These are phyloP conservation scores for Spodoptera litura DNA, from an alignment of 1,140 invertebrate species.

Conservation along the genomic window DNA sequence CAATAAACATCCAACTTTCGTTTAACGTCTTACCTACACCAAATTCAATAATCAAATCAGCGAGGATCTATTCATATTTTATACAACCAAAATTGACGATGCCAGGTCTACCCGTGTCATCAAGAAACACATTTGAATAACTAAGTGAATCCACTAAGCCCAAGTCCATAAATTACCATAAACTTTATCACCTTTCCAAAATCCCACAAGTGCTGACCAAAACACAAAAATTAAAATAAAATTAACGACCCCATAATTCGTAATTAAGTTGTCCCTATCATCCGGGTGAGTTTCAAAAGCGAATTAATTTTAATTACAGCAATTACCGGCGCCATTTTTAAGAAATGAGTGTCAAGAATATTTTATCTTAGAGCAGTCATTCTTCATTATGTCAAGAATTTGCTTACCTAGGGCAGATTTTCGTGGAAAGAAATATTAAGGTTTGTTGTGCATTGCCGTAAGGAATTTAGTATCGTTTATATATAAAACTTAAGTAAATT, in stretches of 20 bases:
- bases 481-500: background rate
- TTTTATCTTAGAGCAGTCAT: background rate
- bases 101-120: too few relatives aligned
- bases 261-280: conserved; percentile 26
- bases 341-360: conserved; percentile 7
- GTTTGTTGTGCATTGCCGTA: background rate
- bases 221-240: background rate
- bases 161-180: background rate
- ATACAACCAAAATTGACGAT: background rate
- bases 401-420: background rate
- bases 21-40: too few relatives aligned
- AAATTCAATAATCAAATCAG: background rate
- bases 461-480: background rate
- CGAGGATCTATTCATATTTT: background rate
- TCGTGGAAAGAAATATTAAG: background rate
- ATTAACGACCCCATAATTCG: conserved; percentile 9
- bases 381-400: background rate
- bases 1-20: too few relatives aligned
- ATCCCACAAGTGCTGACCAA: background rate
- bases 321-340: background rate
- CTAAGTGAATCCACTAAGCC: too few relatives aligned
- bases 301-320: conserved; percentile 27
- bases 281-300: conserved; percentile 9
- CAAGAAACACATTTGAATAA: too few relatives aligned
- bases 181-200: background rate